Base-by-base conservation (phyloP, 2,888 invertebrate species). In the Nebria brevicollis region DNA sequence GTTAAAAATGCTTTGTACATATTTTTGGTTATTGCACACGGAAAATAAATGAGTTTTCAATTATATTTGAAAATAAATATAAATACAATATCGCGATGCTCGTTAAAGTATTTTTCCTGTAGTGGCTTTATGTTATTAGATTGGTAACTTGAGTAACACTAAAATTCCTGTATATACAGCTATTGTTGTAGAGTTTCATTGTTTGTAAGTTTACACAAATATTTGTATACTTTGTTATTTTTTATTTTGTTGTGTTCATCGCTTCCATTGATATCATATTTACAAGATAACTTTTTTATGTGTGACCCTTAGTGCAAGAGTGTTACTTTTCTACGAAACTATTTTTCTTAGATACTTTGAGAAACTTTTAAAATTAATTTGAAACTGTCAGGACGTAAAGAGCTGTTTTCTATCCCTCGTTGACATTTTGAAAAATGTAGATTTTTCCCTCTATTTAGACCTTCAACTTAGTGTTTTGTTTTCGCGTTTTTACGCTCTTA, bases 161-260 rank as follows among this genome's bases (percentile, higher is more conserved):
- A 54, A 54, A 54, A 54, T 7, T 54, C 54, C 4, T 54, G 8
- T 11, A 34, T 34, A 54, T 54, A 54, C 54, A 54, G 8, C 54
- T 54, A 54, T 54, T 54, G 54, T 54, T 54, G 54, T 54, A 54
- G 54, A 54, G 54, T 54, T 54, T 54, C 54, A 54, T 54, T 54
- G 54, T 54, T 54, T 54, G 54, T 54, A 8, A 13, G 54, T 54
- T 54, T 54, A 54, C 54, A 54, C 54, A 54, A 54, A 54, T 54
- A 54, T 54, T 54, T 54, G 54, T 54, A 11, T 54, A 11, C 11
- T 54, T 54, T 54, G 54, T 54, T 54, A 11, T 54, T 54, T 43
- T 54, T 54, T 54, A 54, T 54, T 54, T 54, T 54, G 54, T 54
- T 54, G 13, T 13, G 54, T 54, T 54, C 7, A 54, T 54, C 54